Evolutionary conservation across 2,113 vertebrate genomes (phyloP), one percentile per base, ranked within the genome.

Genomic region (Eupsittula cactorum): DNA sequence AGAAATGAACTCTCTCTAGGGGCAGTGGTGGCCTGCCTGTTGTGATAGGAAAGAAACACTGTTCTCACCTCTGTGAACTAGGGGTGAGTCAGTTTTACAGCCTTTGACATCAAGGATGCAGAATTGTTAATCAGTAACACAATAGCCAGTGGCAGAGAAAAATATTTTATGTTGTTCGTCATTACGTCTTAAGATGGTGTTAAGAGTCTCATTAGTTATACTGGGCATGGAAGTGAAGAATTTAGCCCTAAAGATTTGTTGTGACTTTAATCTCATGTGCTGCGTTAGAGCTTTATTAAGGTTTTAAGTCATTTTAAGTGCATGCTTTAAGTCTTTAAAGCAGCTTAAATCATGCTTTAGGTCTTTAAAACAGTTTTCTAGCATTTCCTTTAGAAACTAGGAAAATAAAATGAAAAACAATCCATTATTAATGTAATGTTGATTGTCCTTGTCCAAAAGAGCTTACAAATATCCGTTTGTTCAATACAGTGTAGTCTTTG

Each of bases 251-350:
- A 79, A 81, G 42, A 47, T 92, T 85, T 94, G 63, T 41, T 31
- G 23, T 7, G 0, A 65, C 31, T 95, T 86, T 90, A 85, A 87
- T 95, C 62, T 85, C 49, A 37, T 79, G 44, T 86, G 67, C 41
- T 91, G 31, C 23, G 29, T 76, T 92, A 85, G 53, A 62, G 41
- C 39, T 77, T 94, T 92, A 77, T 89, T 92, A 88, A 86, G 57
- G 37, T 85, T 88, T 94, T 85, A 88, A 83, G 67, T 73, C 6
- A 79, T 90, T 95, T 96, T 70, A 82, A 82, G 18, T 71, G 68
- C 46, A 70, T 59, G 19, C 28, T 76, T 6, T 82, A 87, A 94
- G 62, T 85, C 44, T 87, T 88, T 70, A 93, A 91, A 91, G 53
- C 33, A 35, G 57, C 57, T 59, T 59, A 59, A 59, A 59, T 64